phyloP scores from a whole-genome alignment of 2,797 vertebrate genomes.

The Bradypus variegatus region DNA sequence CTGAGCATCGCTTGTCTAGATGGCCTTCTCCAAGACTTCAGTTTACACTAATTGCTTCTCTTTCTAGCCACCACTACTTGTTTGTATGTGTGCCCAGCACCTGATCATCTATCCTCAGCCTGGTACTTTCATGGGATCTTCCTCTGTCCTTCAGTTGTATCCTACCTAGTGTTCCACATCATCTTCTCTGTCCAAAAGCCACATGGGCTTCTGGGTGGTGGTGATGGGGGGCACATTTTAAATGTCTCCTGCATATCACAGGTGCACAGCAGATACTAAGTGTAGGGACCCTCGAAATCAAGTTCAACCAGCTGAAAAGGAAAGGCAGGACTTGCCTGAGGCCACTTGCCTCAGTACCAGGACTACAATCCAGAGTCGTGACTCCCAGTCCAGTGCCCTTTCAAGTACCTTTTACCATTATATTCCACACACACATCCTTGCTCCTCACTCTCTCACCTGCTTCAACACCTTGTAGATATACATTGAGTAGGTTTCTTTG shows the following conservation, averaged over 20 bases:
- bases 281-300: neutral
- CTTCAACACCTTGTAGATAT: conserved; percentile 86
- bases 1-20: neutral
- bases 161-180: neutral
- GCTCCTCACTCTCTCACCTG: conserved; percentile 69
- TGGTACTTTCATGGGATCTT: neutral
- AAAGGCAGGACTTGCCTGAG: neutral
- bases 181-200: neutral
- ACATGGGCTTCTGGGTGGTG: neutral
- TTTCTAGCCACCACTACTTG: neutral
- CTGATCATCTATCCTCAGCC: neutral
- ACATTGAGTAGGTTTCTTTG: conserved; percentile 80
- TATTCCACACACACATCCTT: fast-evolving
- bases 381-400: neutral
- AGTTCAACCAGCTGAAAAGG: neutral
- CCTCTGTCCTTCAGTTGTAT: neutral
- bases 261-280: neutral
- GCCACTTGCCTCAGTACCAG: neutral
- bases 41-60: fast-evolving
- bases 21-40: neutral
- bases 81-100: neutral
- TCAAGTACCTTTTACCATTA: fast-evolving
- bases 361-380: fast-evolving
- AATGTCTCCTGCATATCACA: neutral
- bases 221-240: neutral